Evolutionary conservation across 2,113 vertebrate genomes (phyloP).

Genomic region (Epinephelus fuscoguttatus): DNA sequence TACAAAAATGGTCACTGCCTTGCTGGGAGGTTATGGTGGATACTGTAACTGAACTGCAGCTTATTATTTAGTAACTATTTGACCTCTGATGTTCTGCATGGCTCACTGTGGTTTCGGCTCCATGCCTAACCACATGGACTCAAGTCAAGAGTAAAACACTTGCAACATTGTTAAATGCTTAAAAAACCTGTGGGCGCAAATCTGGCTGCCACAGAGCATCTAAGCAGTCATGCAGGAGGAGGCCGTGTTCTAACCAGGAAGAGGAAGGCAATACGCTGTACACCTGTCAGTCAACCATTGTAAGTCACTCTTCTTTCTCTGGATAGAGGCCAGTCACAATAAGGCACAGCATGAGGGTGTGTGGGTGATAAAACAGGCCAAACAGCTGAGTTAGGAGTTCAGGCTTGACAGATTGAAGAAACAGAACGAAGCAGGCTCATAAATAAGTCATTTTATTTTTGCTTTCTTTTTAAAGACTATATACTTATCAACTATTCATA

Average conservation of each 20-base stretch:
- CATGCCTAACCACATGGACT: conserved; percentile 48
- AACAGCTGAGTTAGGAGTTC: conserved; percentile 79
- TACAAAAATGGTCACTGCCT: not conserved
- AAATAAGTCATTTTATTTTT: conserved; percentile 99
- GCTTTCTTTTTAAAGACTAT: conserved; percentile 86
- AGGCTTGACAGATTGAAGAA: conserved; percentile 65
- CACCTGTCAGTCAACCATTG: conserved; percentile 69
- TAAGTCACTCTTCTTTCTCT: conserved; percentile 76
- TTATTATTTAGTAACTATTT: conserved; percentile 47
- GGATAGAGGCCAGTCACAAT: conserved; percentile 82
- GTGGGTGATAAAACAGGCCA: conserved; percentile 84
- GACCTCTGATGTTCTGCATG: conserved; percentile 6
- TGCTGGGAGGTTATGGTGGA: not conserved
- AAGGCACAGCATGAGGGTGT: conserved; percentile 81
- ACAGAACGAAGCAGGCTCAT: conserved; percentile 82
- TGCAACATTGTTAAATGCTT: conserved; percentile 49
- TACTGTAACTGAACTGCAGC: not conserved
- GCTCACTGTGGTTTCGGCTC: conserved; percentile 42
- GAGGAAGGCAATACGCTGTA: conserved; percentile 63
- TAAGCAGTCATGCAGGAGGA: conserved; percentile 42
- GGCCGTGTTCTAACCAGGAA: conserved; percentile 75
- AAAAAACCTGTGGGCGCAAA: conserved; percentile 43
- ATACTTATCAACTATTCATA: conserved; percentile 89
- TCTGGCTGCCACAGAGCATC: conserved; percentile 34
- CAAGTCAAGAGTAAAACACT: conserved; percentile 53